Evolutionary conservation across 1,140 invertebrate genomes (phyloP), one percentile per base, ranked within the genome.

Genomic region (Halesus radiatus): DNA sequence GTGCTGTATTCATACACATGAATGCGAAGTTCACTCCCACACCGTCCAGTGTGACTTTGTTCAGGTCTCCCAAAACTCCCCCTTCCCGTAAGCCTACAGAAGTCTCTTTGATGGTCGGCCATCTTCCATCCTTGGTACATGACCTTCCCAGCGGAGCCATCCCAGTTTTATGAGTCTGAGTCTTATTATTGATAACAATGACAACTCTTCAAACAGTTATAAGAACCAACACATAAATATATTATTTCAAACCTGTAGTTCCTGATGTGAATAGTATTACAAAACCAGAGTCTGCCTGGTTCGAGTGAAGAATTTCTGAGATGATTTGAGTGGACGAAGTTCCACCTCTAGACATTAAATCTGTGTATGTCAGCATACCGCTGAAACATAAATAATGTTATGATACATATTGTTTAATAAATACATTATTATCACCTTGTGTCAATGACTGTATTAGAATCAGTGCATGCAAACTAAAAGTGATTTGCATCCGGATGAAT

Each of bases 251-350:
- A 3, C 91, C 88, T 0, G 88, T 89, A 5, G 88, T 90, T 83
- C 94, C 94, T 1, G 96, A 97, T 3, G 96, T 97, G 84, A 96
- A 97, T 85, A 96, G 94, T 83, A 97, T 93, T 85, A 94, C 94
- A 76, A 91, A 93, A 1, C 91, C 88, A 13, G 91, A 90, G 85
- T 94, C 91, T 23, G 94, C 92, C 60, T 91, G 89, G 13, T 95
- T 87, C 3, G 83, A 75, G 10, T 50, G 56, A 66, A 81, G 82
- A 15, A 45, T 26, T 1, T 18, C 16, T 7, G 77, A 76, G 15
- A 84, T 78, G n/a, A 37, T 22, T 64, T 81, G 60, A 26, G 20
- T 45, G 4, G 53, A 18, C 6, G 32, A 13, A 26, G 13, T 53
- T 52, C 54, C 76, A n/a, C 78, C 50, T 56, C 77, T 78, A 7